phyloP scores from a whole-genome alignment of 2,113 vertebrate genomes.

The Ahaetulla prasina region DNA sequence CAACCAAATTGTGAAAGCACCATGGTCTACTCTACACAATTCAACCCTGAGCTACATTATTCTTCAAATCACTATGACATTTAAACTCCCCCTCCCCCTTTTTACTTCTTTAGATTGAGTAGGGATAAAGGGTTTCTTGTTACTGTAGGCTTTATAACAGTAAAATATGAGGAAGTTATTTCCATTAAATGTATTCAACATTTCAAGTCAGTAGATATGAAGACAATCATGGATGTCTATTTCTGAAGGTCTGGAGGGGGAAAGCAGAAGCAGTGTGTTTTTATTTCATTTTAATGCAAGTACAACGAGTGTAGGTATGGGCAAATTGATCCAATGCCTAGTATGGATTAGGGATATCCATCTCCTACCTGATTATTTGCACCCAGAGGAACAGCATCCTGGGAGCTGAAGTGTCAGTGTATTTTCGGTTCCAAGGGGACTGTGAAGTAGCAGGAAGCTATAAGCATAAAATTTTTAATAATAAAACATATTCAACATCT shows the following conservation, averaged over 20 bases:
- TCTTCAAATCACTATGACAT: background rate
- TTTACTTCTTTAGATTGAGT: background rate
- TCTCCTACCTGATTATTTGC: background rate
- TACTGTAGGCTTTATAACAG: background rate
- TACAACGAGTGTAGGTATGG: background rate
- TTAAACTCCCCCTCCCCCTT: background rate
- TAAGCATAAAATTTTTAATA: background rate
- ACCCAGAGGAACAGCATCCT: background rate
- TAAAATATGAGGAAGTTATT: background rate
- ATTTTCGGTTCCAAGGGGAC: background rate
- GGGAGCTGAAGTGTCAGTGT: background rate
- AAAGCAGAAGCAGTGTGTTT: background rate
- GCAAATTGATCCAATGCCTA: background rate
- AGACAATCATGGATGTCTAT: background rate
- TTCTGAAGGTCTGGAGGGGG: background rate
- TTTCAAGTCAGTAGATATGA: background rate
- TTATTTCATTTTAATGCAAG: background rate
- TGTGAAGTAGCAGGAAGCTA: background rate
- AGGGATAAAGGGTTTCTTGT: background rate
- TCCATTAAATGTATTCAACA: background rate
- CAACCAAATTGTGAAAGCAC: background rate
- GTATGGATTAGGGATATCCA: background rate
- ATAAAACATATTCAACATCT: background rate
- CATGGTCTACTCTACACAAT: background rate
- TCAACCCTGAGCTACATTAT: background rate